Evolutionary conservation across 1,140 invertebrate genomes (phyloP).

Genomic region (Leguminivora glycinivorella): DNA sequence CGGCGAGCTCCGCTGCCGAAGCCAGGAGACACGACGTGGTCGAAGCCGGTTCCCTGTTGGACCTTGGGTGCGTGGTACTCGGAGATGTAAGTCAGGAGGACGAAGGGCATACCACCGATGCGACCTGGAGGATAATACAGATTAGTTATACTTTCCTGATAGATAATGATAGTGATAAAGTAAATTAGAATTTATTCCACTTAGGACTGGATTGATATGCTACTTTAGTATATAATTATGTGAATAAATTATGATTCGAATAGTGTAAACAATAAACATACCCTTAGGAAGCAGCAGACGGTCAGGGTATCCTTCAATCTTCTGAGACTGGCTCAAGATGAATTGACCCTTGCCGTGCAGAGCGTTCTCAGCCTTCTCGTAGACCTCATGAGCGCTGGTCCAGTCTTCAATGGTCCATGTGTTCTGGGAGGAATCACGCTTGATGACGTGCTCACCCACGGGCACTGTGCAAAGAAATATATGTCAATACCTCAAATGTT

Average conservation of each 20-base stretch:
- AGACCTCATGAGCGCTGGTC: conserved; percentile 63
- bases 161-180: too few relatives aligned
- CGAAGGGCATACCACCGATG: conserved; percentile 81
- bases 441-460: conserved; percentile 69
- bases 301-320: conserved; percentile 80
- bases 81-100: conserved; percentile 82
- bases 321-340: conserved; percentile 45
- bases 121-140: conserved; percentile 48
- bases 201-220: too few relatives aligned
- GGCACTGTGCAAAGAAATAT: conserved; percentile 57
- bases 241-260: not conserved
- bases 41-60: conserved; percentile 42
- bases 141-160: not conserved
- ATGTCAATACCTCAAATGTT: conserved; percentile 7
- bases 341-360: conserved; percentile 60
- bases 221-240: too few relatives aligned
- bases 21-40: conserved; percentile 50
- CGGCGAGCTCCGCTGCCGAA: conserved; percentile 65
- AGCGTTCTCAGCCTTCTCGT: conserved; percentile 64
- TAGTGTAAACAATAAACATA: conserved; percentile 29
- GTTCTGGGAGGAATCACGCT: conserved; percentile 71
- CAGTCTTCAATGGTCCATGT: conserved; percentile 63
- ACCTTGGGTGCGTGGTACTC: conserved; percentile 61
- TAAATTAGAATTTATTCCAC: too few relatives aligned
- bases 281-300: conserved; percentile 84